Conservation (phyloP, 1,140 invertebrate genomes). For the Callitettix versicolor region DNA sequence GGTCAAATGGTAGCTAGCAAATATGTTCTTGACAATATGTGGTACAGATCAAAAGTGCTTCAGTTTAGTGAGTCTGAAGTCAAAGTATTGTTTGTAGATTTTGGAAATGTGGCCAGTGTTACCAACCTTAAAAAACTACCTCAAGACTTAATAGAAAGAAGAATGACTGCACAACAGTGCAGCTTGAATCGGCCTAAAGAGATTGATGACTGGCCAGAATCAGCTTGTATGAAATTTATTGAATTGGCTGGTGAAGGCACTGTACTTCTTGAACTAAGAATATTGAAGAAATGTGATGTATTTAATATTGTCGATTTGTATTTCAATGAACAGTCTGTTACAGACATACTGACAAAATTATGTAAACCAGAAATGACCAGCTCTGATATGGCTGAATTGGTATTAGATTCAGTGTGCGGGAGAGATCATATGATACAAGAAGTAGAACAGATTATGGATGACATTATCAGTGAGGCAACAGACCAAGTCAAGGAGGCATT, state of each 20-base stretch:
- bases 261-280: constrained; percentile 7
- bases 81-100: constrained; percentile 49
- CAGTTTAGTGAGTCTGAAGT: constrained; percentile 39
- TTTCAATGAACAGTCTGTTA: constrained; percentile 44
- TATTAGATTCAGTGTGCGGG: background rate
- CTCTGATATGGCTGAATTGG: background rate
- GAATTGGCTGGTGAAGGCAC: background rate
- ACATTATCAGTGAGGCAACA: background rate
- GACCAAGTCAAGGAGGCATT: background rate
- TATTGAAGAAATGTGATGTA: constrained; percentile 4
- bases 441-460: background rate
- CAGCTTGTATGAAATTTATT: constrained; percentile 7
- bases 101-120: constrained; percentile 38
- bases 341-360: constrained; percentile 37
- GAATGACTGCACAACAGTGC: constrained; percentile 10
- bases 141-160: constrained; percentile 8
- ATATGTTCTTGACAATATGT: constrained; percentile 48
- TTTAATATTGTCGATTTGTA: constrained; percentile 53
- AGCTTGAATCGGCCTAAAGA: background rate
- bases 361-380: background rate
- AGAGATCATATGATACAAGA: background rate
- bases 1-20: constrained; percentile 51
- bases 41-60: constrained; percentile 54
- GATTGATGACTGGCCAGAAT: constrained; percentile 2
- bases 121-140: constrained; percentile 24